These are phyloP conservation scores for Lepidochrysops patricia DNA, from an alignment of 2,888 invertebrate species.

Conservation along the genomic window DNA sequence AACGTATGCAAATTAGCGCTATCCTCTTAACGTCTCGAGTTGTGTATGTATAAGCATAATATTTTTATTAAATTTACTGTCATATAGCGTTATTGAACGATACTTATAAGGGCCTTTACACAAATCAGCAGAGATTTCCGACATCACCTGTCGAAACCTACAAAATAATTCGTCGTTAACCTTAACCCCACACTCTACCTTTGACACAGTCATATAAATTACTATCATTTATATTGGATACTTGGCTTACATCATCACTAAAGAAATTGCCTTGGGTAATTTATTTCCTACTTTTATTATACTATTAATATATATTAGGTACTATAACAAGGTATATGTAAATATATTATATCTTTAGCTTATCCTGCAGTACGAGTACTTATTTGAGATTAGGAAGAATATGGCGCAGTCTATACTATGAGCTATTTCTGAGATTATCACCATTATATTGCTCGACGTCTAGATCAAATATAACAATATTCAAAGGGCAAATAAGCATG, in stretches of 20 bases:
- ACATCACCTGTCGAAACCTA: background rate
- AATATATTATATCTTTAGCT: too few relatives aligned
- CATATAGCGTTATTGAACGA: background rate
- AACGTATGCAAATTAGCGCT: background rate
- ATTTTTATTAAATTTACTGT: background rate
- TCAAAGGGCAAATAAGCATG: constrained; percentile 18
- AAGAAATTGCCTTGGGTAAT: background rate
- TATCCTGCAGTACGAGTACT: too few relatives aligned
- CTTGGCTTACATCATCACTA: background rate
- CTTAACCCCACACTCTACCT: background rate
- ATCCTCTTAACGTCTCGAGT: background rate
- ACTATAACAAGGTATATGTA: too few relatives aligned
- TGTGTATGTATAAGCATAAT: background rate
- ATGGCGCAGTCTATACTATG: too few relatives aligned
- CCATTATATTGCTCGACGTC: too few relatives aligned
- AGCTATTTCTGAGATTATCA: too few relatives aligned
- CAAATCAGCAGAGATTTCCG: background rate
- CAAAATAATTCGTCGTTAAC: background rate
- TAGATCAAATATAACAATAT: too few relatives aligned
- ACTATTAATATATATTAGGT: too few relatives aligned
- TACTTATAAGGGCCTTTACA: background rate
- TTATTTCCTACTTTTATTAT: background rate
- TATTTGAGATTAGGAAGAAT: too few relatives aligned
- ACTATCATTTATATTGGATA: background rate
- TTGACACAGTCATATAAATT: background rate